Evolutionary conservation across 2,797 vertebrate species (phyloP), one percentile per base, ranked within the genome.

Genomic region (Acridotheres tristis): DNA sequence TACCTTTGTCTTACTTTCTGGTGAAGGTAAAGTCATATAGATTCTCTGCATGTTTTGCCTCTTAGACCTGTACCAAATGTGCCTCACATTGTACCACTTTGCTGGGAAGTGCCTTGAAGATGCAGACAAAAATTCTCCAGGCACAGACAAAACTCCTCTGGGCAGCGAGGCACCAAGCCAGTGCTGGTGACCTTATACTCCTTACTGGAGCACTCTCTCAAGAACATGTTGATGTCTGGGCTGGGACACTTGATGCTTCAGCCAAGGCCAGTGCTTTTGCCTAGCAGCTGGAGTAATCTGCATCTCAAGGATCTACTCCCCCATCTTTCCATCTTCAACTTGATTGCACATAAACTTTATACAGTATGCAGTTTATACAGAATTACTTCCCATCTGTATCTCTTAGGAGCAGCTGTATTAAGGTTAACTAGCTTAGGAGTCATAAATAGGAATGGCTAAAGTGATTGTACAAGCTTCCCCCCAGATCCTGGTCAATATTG

Each of bases 401-500:
- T 71, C 86, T 94, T 67, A 57, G 45, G 34, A 66, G 54, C 30
- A 88, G 66, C 42, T 92, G 22, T 43, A 43, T 84, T 75, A 48
- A 72, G 67, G 40, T 85, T 96, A 93, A 72, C 43, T 72, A 75
- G 47, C 20, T 57, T 54, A 84, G 83, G 9, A 88, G 73, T 81
- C 88, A 86, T 91, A 94, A 96, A 86, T 34, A 67, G 63, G 62
- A 96, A 93, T 26, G 55, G 77, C 48, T 94, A 90, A 83, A 89
- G 82, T 85, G 82, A 85, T 63, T 67, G 73, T 42, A 87, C 89
- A 92, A 94, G 88, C 85, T 96, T 96, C 65, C 90, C 78, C 89
- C 54, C 61, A 36, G 77, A 89, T 55, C 84, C 79, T 84, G 94
- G 96, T 95, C 96, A 95, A 96, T 89, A 93, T 62, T 91, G 79